Base-by-base conservation (phyloP, 2,888 invertebrate species). In the Silvanus unidentatus region DNA sequence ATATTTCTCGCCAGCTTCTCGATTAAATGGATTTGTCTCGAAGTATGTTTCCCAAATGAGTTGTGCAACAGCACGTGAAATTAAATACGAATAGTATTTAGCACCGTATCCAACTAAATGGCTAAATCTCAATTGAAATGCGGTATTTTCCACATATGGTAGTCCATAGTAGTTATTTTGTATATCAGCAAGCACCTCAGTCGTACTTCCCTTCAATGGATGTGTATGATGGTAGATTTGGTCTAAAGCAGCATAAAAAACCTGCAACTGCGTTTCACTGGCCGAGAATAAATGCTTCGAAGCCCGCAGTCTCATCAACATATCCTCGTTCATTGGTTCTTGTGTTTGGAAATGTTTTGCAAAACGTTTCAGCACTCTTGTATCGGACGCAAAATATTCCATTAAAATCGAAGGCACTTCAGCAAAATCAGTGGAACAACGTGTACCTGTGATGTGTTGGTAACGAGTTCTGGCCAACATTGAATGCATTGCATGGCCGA, bases 401-500 rank as follows among this genome's bases (percentile, higher is more conserved):
- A 98, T 96, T 12, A 99, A 77, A 47, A 97, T 88, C n/a, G 96
- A 96, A 5, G 99, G 99, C 34, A 99, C 91, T 78, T 99, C 99
- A 1, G 99, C 98, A 66, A 99, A 90, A 75, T 99, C 99, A 2
- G 98, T 97, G 53, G 92, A 83, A 68, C 97, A 98, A 44, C 99
- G 78, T 1, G 99, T 99, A 48, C 98, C 97, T 2, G 96, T 88
- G 36, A 98, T 94, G 73, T 99, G 98, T 72, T 99, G 99, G 50
- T 96, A 92, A 48, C 82, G 80, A 0, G 97, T 96, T 50, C 96
- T 80, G 1, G 93, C 99, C 55, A 99, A 73, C 95, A 99, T 97
- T 12, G 97, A 96, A 74, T 99, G 99, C 80, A 98, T 85, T 11
- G 98, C 99, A 75, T 99, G 99, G 0, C 99, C 99, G 86, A 95